Conservation (phyloP, 2,888 invertebrate genomes). For the Octonoba sinensis region DNA sequence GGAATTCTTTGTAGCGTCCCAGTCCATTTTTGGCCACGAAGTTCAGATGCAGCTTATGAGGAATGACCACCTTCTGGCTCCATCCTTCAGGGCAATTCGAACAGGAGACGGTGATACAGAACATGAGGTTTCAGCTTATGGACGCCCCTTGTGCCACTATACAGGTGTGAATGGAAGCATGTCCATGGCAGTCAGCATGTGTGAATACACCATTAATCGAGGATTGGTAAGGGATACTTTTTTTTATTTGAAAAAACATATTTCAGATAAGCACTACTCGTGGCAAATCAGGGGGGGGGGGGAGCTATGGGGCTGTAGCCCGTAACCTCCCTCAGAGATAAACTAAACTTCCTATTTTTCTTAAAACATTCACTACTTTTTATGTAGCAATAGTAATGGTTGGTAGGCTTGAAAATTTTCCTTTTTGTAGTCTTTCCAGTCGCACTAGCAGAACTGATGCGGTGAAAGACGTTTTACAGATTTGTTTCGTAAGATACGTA, state of each 20-base stretch:
- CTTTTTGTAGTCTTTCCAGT: too few relatives aligned
- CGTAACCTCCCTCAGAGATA: too few relatives aligned
- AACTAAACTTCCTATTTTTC: too few relatives aligned
- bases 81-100: conserved; percentile 30
- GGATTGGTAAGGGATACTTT: conserved; percentile 37
- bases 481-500: too few relatives aligned
- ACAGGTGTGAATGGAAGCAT: conserved; percentile 39
- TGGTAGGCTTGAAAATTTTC: too few relatives aligned
- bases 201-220: conserved; percentile 1
- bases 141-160: conserved; percentile 35
- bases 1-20: conserved; percentile 13
- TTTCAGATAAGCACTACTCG: too few relatives aligned
- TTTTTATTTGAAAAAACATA: background rate
- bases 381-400: too few relatives aligned
- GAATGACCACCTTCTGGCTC: conserved; percentile 36
- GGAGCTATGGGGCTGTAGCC: too few relatives aligned
- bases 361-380: too few relatives aligned
- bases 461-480: too few relatives aligned
- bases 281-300: too few relatives aligned
- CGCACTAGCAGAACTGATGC: too few relatives aligned
- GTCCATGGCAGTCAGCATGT: conserved; percentile 32
- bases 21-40: conserved; percentile 46
- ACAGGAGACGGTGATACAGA: conserved; percentile 11
- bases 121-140: conserved; percentile 8
- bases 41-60: conserved; percentile 43